Base-by-base conservation (phyloP, 92 coral and sea anemone species). In the Paragorgia papillata region DNA sequence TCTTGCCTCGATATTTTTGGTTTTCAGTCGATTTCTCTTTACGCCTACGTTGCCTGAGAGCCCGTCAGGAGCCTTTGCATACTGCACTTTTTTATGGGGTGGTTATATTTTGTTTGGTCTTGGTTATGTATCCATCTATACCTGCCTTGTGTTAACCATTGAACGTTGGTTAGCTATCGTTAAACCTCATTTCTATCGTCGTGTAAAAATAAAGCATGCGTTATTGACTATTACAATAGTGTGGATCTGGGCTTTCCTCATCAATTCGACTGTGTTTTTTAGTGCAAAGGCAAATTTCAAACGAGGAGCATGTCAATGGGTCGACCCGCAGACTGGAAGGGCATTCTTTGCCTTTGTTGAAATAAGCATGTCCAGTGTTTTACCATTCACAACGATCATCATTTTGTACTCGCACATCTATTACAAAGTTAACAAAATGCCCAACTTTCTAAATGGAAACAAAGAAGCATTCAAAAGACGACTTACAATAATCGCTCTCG, bases 101-200 rank as follows among this genome's bases (percentile, higher is more conserved):
- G 77, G 77, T 18, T 70, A 51, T 26, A 32, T 70, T 9, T 51
- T 70, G n/a, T 70, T 70, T 51, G 50, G 44, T 2, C 57, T 70
- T 57, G 77, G 63, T 22, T 49, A 81, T 32, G 80, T 81, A n/a
- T 81, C 85, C 19, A 59, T 81, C 12, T 73, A 61, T 10, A 61
- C 75, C 4, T 66, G 68, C n/a, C 50, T 68, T 28, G 21, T 63
- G 27, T 91, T 94, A 4, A 82, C 98, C 0, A 84, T 88, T 12
- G 98, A 94, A 67, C 86, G 97, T 40, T 94, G 89, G 70, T 58
- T 94, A 27, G 98, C 98, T 2, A 89, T 91, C 5, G 90, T 91
- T 5, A 82, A 80, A 56, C 98, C 98, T 39, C 77, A 70, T n/a
- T 14, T 19, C 1, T 70, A 54, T 32, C 77, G 62, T 14, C 77